A percentile compares a stretch with the other conserved stretches of the same genome.
Evolutionary conservation across 1,140 invertebrate species (phyloP).

Genomic region (Fopius arisanus): DNA sequence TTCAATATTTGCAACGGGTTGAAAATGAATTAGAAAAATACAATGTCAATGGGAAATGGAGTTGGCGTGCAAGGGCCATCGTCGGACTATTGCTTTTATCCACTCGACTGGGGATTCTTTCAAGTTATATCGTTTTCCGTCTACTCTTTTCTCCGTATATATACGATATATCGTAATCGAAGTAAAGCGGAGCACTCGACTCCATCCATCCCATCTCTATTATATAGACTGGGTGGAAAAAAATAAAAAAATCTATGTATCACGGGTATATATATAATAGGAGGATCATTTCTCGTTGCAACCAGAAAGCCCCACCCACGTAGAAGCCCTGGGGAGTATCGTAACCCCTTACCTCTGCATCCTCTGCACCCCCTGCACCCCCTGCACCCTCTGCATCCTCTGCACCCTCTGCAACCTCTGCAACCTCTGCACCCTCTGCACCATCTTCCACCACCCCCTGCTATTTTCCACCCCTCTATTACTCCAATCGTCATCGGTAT

Average conservation of each 20-base stretch:
- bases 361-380: not conserved
- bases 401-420: not conserved
- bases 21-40: conserved; percentile 8
- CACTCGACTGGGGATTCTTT: not conserved
- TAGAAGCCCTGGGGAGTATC: not conserved
- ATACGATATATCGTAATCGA: not conserved
- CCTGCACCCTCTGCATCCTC: not conserved
- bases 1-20: too few species aligned
- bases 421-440: not conserved
- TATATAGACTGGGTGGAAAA: not conserved
- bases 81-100: conserved; percentile 12
- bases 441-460: too few species aligned
- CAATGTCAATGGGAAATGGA: not conserved
- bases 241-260: not conserved
- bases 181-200: conserved; percentile 6
- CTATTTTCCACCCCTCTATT: not conserved
- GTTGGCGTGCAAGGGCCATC: not conserved
- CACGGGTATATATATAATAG: not conserved
- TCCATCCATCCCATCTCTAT: not conserved
- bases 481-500: not conserved
- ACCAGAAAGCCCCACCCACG: conserved; percentile 18
- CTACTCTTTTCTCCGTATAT: not conserved
- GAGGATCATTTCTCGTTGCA: conserved; percentile 21
- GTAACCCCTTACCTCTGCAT: conserved; percentile 9
- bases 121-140: conserved; percentile 14